Base-by-base conservation (phyloP, 2,797 vertebrate species). In the Pseudocheirus occidentalis region DNA sequence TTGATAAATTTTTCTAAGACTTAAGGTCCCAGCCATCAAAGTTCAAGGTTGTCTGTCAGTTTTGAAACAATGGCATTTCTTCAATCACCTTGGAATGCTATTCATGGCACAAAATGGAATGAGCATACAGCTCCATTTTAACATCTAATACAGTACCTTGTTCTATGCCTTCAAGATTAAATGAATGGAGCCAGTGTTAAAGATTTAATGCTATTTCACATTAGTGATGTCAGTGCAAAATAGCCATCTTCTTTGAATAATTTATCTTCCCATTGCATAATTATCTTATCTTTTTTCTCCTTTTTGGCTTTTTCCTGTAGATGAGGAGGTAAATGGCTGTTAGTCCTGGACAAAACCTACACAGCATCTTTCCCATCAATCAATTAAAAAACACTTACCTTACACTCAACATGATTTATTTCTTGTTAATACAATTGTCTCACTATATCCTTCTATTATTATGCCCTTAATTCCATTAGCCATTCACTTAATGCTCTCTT, bases 381-480 rank as follows among this genome's bases (percentile, higher is more conserved):
- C 99, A 99, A 99, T 99, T 99, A 99, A 99, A 99, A 99, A 99
- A 99, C 99, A 99, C 99, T 99, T 99, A 99, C 99, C 99, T 99
- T 99, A 99, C 99, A 99, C 99, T 99, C 99, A 99, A 99, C 99
- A 99, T 99, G 99, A 99, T 99, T 99, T 99, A 99, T 99, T 99
- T 99, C 99, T 99, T 99, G 99, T 99, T 99, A 99, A 99, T 99
- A 99, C 99, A 99, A 99, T 99, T 99, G 99, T 99, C 99, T 99
- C 99, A 99, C 99, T 99, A 99, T 99, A 99, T 99, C 99, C 99
- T 99, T 99, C 99, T 99, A 99, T 99, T 99, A 99, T 99, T 99
- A 99, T 99, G 99, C 98, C 99, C 98, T 99, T 99, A 99, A 99
- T 99, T 99, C 99, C 99, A 99, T 99, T 99, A 99, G 99, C 99